A percentile compares a stretch with the other conserved stretches of the same genome.
Conservation (phyloP, 2,113 vertebrate genomes). For the Siphamia tubifer region DNA sequence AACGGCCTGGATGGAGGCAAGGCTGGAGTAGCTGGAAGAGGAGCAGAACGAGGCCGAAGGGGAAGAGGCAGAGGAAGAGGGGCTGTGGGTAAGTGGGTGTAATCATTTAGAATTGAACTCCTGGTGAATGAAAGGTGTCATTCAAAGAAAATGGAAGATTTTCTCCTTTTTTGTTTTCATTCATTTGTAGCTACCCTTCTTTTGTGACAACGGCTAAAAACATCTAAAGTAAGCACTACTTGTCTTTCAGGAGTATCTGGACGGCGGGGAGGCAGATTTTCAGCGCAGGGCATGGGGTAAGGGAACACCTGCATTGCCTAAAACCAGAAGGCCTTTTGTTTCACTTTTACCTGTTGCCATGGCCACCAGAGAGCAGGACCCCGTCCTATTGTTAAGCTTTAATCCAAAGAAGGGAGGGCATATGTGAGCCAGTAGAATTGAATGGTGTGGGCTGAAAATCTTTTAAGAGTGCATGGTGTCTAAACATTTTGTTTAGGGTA, state of each 20-base stretch:
- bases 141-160: background rate
- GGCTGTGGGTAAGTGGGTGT: constrained; percentile 69
- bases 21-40: constrained; percentile 86
- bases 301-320: constrained; percentile 69
- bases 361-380: constrained; percentile 73
- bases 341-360: constrained; percentile 71
- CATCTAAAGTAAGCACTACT: background rate
- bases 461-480: constrained; percentile 4
- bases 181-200: background rate
- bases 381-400: constrained; percentile 61
- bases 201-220: constrained; percentile 50
- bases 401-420: constrained; percentile 52
- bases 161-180: background rate
- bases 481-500: constrained; percentile 30
- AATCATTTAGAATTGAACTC: background rate
- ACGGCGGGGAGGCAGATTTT: constrained; percentile 93
- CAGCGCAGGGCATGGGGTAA: constrained; percentile 98
- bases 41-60: constrained; percentile 90
- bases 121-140: background rate
- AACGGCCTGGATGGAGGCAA: constrained; percentile 92
- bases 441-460: constrained; percentile 9
- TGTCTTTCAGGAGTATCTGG: constrained; percentile 53
- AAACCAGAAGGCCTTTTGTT: constrained; percentile 56
- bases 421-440: constrained; percentile 36
- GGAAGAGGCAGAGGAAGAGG: constrained; percentile 94